These are phyloP conservation scores for Graphium colonna DNA, from an alignment of 2,888 invertebrate genomes.

Conservation along the genomic window DNA sequence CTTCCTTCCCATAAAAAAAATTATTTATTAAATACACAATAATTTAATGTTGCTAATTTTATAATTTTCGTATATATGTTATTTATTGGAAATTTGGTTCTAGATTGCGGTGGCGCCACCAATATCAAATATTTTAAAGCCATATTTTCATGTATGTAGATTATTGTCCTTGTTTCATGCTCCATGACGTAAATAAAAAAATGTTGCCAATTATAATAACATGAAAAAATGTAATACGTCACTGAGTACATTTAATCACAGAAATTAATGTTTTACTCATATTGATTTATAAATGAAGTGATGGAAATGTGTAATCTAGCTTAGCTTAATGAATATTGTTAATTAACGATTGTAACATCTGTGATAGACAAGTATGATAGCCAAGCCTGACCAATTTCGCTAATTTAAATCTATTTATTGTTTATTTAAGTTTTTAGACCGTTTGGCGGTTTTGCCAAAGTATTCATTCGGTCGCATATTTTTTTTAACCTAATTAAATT, in stretches of 20 bases:
- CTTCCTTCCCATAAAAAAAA: too few relatives aligned
- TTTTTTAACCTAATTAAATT: background rate
- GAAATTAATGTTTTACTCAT: background rate
- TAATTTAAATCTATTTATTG: conserved; percentile 20
- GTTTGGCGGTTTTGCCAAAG: conserved; percentile 22
- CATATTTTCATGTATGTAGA: background rate
- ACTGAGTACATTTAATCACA: background rate
- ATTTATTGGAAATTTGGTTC: too few relatives aligned
- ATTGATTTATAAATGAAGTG: background rate
- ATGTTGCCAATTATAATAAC: background rate
- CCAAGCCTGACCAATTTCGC: conserved; percentile 27
- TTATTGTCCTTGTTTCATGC: background rate
- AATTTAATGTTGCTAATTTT: too few relatives aligned
- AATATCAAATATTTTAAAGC: too few relatives aligned
- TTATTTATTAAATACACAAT: too few relatives aligned
- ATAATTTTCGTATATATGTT: too few relatives aligned
- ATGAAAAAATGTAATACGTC: background rate
- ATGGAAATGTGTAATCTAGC: background rate
- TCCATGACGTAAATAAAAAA: background rate
- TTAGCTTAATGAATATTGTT: conserved; percentile 17
- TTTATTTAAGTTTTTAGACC: conserved; percentile 12
- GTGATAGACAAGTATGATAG: conserved; percentile 28
- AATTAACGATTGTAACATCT: conserved; percentile 27
- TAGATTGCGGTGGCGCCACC: too few relatives aligned
- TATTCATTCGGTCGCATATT: background rate